Percentiles rank a stretch among this genome's conserved stretches.
Evolutionary conservation across 2,797 vertebrate species (phyloP).

Genomic region (Chelon labrosus): DNA sequence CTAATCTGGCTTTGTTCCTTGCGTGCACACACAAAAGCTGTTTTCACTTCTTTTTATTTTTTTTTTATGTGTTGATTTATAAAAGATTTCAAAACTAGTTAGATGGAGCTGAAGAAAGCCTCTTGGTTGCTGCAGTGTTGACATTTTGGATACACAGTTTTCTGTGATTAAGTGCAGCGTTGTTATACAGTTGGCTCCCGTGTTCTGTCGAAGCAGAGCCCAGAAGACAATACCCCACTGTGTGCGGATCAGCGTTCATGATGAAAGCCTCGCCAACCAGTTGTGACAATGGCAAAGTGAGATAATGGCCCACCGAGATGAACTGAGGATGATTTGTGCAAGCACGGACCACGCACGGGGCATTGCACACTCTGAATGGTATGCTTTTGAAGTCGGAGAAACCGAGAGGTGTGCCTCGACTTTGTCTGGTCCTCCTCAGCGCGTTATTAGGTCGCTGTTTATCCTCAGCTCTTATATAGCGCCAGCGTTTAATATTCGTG

Average conservation of each 20-base stretch:
- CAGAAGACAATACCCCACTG: constrained; percentile 62
- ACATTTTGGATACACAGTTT: background rate
- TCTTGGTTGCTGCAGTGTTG: background rate
- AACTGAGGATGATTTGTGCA: constrained; percentile 50
- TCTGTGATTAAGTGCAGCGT: constrained; percentile 9
- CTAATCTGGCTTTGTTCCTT: constrained; percentile 2
- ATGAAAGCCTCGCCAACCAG: constrained; percentile 62
- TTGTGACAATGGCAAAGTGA: constrained; percentile 68
- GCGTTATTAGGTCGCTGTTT: constrained; percentile 8
- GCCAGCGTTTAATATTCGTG: constrained; percentile 2
- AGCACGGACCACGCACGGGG: constrained; percentile 33
- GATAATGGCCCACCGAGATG: constrained; percentile 61
- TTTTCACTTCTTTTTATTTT: background rate
- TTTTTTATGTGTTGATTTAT: constrained; percentile 2
- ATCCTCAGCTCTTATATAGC: constrained; percentile 6
- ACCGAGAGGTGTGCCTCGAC: constrained; percentile 31
- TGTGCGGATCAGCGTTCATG: constrained; percentile 67
- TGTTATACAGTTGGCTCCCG: constrained; percentile 34
- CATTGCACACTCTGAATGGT: constrained; percentile 64
- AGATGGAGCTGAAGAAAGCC: background rate
- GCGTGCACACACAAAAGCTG: background rate
- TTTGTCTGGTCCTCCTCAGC: constrained; percentile 52
- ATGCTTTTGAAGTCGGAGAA: constrained; percentile 70
- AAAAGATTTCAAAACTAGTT: background rate
- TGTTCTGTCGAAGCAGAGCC: constrained; percentile 34